A percentile compares a stretch with the other conserved stretches of the same genome.
These are phyloP conservation scores for Penaeus vannamei DNA, from an alignment of 1,140 invertebrate species.

Conservation along the genomic window DNA sequence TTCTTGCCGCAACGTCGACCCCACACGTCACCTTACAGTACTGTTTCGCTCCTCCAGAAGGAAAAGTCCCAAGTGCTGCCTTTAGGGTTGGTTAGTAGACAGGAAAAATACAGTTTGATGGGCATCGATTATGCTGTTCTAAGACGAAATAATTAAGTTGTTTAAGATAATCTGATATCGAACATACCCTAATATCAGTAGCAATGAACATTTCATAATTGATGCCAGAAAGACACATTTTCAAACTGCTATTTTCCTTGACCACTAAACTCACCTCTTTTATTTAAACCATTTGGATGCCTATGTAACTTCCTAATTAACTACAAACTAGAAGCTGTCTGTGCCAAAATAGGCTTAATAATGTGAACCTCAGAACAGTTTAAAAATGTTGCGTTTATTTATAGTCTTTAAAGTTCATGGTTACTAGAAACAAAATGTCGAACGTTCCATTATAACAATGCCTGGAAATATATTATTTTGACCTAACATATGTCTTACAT, in stretches of 20 bases:
- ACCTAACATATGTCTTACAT: slow-evolving; percentile 52
- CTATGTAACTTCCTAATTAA: slow-evolving; percentile 49
- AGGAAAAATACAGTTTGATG: slow-evolving; percentile 29
- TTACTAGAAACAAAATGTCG: slow-evolving; percentile 35
- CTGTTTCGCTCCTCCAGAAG: slow-evolving; percentile 25
- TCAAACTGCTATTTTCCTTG: background rate
- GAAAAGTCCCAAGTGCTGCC: slow-evolving; percentile 38
- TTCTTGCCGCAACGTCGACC: background rate
- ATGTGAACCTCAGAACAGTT: slow-evolving; percentile 58
- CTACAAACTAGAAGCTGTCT: slow-evolving; percentile 61
- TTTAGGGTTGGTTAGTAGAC: slow-evolving; percentile 46
- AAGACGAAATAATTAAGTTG: too few relatives aligned
- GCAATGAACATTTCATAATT: too few relatives aligned
- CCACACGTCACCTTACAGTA: slow-evolving; percentile 45
- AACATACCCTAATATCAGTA: too few relatives aligned
- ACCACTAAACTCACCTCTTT: slow-evolving; percentile 30
- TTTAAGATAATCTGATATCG: too few relatives aligned
- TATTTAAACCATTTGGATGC: slow-evolving; percentile 56
- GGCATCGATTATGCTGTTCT: too few relatives aligned
- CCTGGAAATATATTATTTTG: slow-evolving; percentile 48
- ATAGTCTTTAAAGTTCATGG: slow-evolving; percentile 45
- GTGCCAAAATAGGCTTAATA: slow-evolving; percentile 61
- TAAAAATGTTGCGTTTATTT: slow-evolving; percentile 58
- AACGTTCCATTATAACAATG: slow-evolving; percentile 31
- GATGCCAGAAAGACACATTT: too few relatives aligned